Percentiles rank a stretch among this genome's conserved stretches.
Conservation (phyloP, 1,140 invertebrate genomes). For the Psilanteris sp. region DNA sequence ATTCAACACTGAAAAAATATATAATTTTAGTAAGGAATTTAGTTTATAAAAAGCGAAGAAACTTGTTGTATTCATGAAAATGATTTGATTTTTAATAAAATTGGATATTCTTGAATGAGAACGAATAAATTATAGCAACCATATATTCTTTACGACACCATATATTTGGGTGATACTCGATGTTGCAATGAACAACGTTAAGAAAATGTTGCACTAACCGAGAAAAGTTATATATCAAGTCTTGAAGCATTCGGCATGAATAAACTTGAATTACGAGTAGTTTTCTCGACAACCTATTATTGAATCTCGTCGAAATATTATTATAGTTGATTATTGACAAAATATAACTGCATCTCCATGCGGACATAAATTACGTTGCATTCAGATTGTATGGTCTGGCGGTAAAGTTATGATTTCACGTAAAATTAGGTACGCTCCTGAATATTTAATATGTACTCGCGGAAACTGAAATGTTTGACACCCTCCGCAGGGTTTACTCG, state of each 20-base stretch:
- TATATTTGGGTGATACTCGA: background rate
- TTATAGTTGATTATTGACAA: conserved; percentile 39
- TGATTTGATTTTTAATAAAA: no score
- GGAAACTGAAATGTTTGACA: conserved; percentile 37
- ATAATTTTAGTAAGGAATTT: no score
- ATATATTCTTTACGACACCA: background rate
- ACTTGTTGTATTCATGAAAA: no score
- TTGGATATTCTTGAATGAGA: background rate
- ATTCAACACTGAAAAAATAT: no score
- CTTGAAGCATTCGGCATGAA: conserved; percentile 4
- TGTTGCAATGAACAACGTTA: background rate
- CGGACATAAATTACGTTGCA: conserved; percentile 32
- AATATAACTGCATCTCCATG: conserved; percentile 22
- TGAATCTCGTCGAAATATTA: conserved; percentile 33
- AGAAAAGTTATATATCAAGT: conserved; percentile 8
- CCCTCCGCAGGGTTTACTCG: conserved; percentile 15
- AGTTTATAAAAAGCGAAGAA: no score
- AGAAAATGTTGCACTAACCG: conserved; percentile 7
- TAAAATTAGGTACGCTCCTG: conserved; percentile 29
- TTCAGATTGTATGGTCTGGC: conserved; percentile 1
- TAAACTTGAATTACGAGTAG: conserved; percentile 30
- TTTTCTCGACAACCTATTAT: conserved; percentile 30
- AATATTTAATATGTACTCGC: conserved; percentile 33
- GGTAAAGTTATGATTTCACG: conserved; percentile 36
- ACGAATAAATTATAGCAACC: background rate